phyloP scores from a whole-genome alignment of 2,113 vertebrate species.

The Scytalopus superciliaris region DNA sequence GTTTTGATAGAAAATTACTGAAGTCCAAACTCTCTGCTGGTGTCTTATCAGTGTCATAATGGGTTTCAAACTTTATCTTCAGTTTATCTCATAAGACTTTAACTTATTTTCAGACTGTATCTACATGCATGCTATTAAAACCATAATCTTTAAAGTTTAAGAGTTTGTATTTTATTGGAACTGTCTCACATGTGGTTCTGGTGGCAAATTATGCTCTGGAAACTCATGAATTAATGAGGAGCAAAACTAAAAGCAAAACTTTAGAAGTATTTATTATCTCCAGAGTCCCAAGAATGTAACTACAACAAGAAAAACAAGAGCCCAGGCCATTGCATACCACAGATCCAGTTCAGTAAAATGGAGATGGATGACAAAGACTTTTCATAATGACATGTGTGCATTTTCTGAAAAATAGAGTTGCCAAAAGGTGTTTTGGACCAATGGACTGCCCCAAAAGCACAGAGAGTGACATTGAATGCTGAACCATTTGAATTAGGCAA shows the following conservation, averaged over 20 bases:
- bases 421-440: background rate
- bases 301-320: background rate
- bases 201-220: background rate
- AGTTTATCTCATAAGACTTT: background rate
- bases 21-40: background rate
- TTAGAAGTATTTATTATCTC: background rate
- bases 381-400: background rate
- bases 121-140: background rate
- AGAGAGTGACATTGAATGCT: background rate
- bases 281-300: background rate
- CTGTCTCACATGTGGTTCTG: background rate
- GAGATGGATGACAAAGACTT: background rate
- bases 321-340: background rate
- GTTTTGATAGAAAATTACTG: background rate
- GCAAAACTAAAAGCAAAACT: background rate
- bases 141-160: background rate
- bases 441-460: background rate
- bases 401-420: background rate
- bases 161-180: background rate
- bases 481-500: background rate
- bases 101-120: background rate
- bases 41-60: background rate
- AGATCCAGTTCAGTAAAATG: background rate
- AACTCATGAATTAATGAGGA: background rate
- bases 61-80: background rate